Conservation (phyloP, 2,113 vertebrate species). For the Uria lomvia region DNA sequence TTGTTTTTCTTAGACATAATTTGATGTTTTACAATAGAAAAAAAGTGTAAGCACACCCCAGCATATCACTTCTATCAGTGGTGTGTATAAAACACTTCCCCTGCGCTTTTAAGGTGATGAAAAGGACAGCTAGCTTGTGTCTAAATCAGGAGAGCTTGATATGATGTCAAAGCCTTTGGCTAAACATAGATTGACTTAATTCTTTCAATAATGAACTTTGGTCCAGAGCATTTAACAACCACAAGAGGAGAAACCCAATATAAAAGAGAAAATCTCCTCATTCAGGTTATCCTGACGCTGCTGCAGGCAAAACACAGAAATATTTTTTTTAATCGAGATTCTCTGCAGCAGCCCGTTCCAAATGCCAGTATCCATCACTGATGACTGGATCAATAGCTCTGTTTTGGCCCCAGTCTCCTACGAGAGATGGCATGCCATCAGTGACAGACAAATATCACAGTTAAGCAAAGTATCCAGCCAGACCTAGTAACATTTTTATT, state of each 20-base stretch:
- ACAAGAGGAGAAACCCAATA: constrained; percentile 77
- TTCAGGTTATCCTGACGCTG: constrained; percentile 76
- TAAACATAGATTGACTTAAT: constrained; percentile 82
- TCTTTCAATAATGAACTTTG: constrained; percentile 82
- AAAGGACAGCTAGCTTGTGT: constrained; percentile 69
- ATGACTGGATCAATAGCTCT: constrained; percentile 98
- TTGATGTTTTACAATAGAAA: constrained; percentile 58
- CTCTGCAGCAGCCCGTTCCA: constrained; percentile 85
- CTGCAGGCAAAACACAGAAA: constrained; percentile 83
- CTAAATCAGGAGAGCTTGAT: constrained; percentile 73
- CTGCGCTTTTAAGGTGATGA: constrained; percentile 66
- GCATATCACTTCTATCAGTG: not conserved
- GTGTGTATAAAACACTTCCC: constrained; percentile 55
- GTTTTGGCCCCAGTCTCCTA: constrained; percentile 95
- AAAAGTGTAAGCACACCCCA: not conserved
- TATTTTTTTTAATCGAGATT: constrained; percentile 85
- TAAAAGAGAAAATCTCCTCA: constrained; percentile 77
- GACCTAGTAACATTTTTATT: constrained; percentile 95
- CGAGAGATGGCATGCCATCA: constrained; percentile 95
- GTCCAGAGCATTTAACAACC: constrained; percentile 76
- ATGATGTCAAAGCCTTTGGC: constrained; percentile 78
- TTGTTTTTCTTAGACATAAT: constrained; percentile 52
- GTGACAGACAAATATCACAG: constrained; percentile 99
- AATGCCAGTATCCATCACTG: constrained; percentile 96
- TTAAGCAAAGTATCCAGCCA: constrained; percentile 88